Conservation (phyloP, 2,113 vertebrate genomes). For the Pseudorhombus dupliciocellatus region DNA sequence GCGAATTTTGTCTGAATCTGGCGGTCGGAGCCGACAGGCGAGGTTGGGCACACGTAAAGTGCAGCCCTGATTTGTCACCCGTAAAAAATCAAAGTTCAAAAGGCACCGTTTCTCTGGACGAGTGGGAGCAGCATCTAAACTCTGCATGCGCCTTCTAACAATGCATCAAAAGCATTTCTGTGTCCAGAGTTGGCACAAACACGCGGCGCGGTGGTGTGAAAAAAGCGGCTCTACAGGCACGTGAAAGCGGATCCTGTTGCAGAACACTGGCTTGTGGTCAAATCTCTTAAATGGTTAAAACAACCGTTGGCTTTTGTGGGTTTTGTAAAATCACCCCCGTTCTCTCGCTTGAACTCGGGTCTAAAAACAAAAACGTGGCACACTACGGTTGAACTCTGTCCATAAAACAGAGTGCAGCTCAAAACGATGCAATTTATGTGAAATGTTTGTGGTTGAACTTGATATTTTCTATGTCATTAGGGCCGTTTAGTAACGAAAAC, state of each 20-base stretch:
- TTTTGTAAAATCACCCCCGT: slow-evolving; percentile 47
- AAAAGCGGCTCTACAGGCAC: slow-evolving; percentile 68
- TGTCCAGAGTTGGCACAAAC: slow-evolving; percentile 48
- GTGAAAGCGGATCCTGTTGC: slow-evolving; percentile 68
- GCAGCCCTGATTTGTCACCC: not conserved
- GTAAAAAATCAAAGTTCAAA: not conserved
- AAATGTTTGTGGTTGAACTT: slow-evolving; percentile 48
- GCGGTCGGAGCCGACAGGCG: too few species aligned
- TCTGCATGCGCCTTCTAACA: not conserved
- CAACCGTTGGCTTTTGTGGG: slow-evolving; percentile 64
- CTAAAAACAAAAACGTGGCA: slow-evolving; percentile 49
- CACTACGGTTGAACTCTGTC: slow-evolving; percentile 32
- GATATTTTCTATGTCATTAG: slow-evolving; percentile 53
- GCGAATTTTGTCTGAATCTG: too few species aligned
- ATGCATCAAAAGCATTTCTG: slow-evolving; percentile 33
- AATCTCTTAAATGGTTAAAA: slow-evolving; percentile 61
- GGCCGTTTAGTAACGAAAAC: slow-evolving; percentile 49
- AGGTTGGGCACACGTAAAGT: too few species aligned
- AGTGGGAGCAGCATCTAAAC: not conserved
- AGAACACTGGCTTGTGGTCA: slow-evolving; percentile 60
- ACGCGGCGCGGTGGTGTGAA: slow-evolving; percentile 59
- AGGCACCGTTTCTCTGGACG: slow-evolving; percentile 5
- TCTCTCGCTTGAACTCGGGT: slow-evolving; percentile 48
- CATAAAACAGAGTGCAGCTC: slow-evolving; percentile 30
- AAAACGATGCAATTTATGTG: slow-evolving; percentile 23